These are phyloP conservation scores for Sitta europaea DNA, from an alignment of 2,113 vertebrate genomes.

Conservation along the genomic window DNA sequence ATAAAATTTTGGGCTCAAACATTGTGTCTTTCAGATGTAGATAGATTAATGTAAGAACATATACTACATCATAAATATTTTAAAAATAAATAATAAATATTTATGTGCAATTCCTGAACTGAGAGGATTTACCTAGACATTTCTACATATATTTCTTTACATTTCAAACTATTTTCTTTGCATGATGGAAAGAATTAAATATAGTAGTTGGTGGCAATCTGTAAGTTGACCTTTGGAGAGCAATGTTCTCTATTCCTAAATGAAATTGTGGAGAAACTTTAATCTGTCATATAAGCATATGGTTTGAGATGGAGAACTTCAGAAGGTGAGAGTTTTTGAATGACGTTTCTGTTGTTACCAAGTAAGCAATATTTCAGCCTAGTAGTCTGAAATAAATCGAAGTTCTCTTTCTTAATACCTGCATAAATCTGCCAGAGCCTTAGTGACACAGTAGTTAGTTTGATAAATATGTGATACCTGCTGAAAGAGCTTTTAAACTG, in stretches of 20 bases:
- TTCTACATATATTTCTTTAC: neutral
- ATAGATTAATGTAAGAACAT: neutral
- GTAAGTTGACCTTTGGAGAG: neutral
- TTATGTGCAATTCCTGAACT: neutral
- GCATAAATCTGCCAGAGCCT: conserved; percentile 44
- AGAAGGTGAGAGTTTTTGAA: neutral
- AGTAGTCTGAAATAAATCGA: conserved; percentile 35
- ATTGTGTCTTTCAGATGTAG: neutral
- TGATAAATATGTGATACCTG: conserved; percentile 14
- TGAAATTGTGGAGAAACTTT: neutral
- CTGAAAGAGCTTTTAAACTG: neutral
- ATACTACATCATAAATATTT: neutral
- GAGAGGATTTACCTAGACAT: neutral
- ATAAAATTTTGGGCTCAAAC: neutral
- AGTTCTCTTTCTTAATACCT: conserved; percentile 5
- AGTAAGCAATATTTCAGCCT: conserved; percentile 47
- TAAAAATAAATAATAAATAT: no score
- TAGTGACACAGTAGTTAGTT: conserved; percentile 5
- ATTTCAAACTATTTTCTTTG: conserved; percentile 10
- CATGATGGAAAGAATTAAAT: neutral
- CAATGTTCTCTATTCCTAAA: neutral
- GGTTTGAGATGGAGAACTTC: conserved; percentile 11
- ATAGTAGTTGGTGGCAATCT: neutral
- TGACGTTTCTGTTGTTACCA: conserved; percentile 20
- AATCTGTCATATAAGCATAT: neutral